A percentile compares a stretch with the other conserved stretches of the same genome.
Conservation (phyloP, 1,140 invertebrate genomes). For the Cotesia chilonis region DNA sequence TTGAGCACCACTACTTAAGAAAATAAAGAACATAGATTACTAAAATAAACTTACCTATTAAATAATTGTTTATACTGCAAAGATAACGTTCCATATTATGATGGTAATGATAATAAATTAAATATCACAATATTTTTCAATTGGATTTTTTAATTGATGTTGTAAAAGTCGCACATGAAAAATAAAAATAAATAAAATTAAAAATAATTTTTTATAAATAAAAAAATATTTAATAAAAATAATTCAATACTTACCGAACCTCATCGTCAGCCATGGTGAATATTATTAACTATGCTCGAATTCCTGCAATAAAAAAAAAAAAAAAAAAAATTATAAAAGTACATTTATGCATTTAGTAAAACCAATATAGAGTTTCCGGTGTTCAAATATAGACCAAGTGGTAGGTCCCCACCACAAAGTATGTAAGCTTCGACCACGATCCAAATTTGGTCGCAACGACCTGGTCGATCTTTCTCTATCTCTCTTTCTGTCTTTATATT, state of each 20-base stretch:
- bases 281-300: slow-evolving; percentile 56
- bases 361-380: slow-evolving; percentile 59
- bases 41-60: slow-evolving; percentile 30
- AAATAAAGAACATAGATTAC: slow-evolving; percentile 5
- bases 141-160: slow-evolving; percentile 9
- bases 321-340: too few species aligned
- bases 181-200: slow-evolving; percentile 20
- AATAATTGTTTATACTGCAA: slow-evolving; percentile 20
- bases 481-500: neutral
- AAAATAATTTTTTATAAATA: slow-evolving; percentile 5
- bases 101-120: slow-evolving; percentile 7
- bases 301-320: slow-evolving; percentile 56
- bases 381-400: slow-evolving; percentile 60
- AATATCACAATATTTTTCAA: neutral
- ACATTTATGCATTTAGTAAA: slow-evolving; percentile 13
- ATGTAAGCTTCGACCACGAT: slow-evolving; percentile 48
- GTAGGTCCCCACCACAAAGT: slow-evolving; percentile 47
- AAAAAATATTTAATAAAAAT: slow-evolving; percentile 10
- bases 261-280: slow-evolving; percentile 87
- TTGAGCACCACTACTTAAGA: neutral
- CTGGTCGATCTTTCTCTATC: slow-evolving; percentile 16
- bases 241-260: slow-evolving; percentile 77
- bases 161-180: slow-evolving; percentile 14
- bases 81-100: neutral
- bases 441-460: slow-evolving; percentile 63